Evolutionary conservation across 2,888 invertebrate species (phyloP), one percentile per base, ranked within the genome.

Genomic region (Agonopterix subpropinquella): DNA sequence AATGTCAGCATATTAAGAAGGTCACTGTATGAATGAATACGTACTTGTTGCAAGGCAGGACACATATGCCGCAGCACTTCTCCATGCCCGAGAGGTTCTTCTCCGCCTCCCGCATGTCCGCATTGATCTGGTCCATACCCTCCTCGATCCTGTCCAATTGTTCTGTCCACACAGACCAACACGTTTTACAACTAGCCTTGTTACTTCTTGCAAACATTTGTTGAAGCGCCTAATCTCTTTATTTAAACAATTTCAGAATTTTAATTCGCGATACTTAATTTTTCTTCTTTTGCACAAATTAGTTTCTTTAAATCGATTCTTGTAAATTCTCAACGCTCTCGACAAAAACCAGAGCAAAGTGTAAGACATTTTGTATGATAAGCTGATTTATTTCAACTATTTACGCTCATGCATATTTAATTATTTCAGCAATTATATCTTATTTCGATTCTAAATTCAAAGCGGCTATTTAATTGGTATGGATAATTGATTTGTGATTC

Each of bases 121-220:
- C 95, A 89, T 99, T 99, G 89, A 99, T 99, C 89, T 98, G 98
- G 89, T 99, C 99, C 98, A 99, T 98, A 42, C 99, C 99, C 90
- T 98, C 98, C 90, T 99, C 99, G 88, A 99, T 97, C 73, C 99
- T 94, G 89, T 99, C 99, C 93, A 99, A 91, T 96, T 99, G 99
- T 85, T 99, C 99, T 98, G 87, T 85, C 73, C 70, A 81, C 80
- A 88, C 78, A 85, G 71, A 85, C 70, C 66, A 71, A 75, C 59
- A 65, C 61, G 72, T 59, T 83, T 82, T 82, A 83, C 61, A 65
- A 70, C 64, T 55, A 60, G 53, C 62, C 79, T 77, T 73, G 54
- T 58, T 48, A 66, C 62, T 57, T 61, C 65, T 41, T 53, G 47
- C 53, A 36, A 50, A 51, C 60, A 55, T 63, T 77, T 81, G 76